Conservation (phyloP, 2,888 invertebrate genomes). For the Drosophila nigricruria region DNA sequence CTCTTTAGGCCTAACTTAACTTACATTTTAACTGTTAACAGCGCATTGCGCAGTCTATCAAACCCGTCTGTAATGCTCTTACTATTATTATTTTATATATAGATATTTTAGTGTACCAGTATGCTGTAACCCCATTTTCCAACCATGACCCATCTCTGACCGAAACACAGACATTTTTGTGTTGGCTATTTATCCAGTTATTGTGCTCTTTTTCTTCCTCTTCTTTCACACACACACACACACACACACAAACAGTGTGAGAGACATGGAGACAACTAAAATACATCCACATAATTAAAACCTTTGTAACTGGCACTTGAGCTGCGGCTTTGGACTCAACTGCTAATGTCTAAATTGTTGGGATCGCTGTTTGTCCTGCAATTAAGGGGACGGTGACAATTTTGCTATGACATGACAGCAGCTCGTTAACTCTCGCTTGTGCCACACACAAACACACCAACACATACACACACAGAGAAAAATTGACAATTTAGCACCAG, state of each 20-base stretch:
- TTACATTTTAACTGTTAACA: not conserved
- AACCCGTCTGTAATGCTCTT: not conserved
- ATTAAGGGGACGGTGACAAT: slow-evolving; percentile 64
- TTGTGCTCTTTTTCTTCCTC: slow-evolving; percentile 4
- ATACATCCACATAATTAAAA: slow-evolving; percentile 48
- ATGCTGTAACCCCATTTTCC: slow-evolving; percentile 39
- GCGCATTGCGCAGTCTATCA: not conserved
- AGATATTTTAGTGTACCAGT: slow-evolving; percentile 2
- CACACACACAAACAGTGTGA: slow-evolving; percentile 4
- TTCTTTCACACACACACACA: slow-evolving; percentile 36
- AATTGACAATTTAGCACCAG: slow-evolving; percentile 67
- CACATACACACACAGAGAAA: slow-evolving; percentile 27
- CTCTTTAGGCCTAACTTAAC: not conserved
- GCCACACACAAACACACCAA: slow-evolving; percentile 14
- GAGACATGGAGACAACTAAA: slow-evolving; percentile 3
- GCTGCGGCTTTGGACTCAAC: slow-evolving; percentile 17
- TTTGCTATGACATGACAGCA: slow-evolving; percentile 63
- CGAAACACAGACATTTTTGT: slow-evolving; percentile 15
- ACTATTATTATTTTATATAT: slow-evolving; percentile 25
- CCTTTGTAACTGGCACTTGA: slow-evolving; percentile 36
- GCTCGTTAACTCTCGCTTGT: slow-evolving; percentile 70
- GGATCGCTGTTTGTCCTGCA: slow-evolving; percentile 52
- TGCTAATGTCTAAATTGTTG: slow-evolving; percentile 64
- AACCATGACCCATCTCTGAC: slow-evolving; percentile 20
- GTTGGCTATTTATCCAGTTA: slow-evolving; percentile 19